These are phyloP conservation scores for Liopterus haemorrhoidalis DNA, from an alignment of 2,888 invertebrate species.

Conservation along the genomic window DNA sequence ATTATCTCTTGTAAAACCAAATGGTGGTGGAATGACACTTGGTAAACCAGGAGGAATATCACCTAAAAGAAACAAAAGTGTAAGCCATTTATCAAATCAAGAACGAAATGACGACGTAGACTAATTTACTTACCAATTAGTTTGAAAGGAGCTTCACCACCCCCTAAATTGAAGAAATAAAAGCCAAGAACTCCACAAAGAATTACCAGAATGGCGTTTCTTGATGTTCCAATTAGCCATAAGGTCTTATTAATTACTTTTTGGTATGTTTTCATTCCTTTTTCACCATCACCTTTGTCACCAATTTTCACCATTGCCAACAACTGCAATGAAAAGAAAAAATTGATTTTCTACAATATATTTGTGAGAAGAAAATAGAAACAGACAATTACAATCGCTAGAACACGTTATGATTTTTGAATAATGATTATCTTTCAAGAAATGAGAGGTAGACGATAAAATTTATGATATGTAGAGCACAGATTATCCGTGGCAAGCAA, in stretches of 20 bases:
- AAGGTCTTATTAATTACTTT: slow-evolving; percentile 58
- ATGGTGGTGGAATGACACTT: slow-evolving; percentile 58
- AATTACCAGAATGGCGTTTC: slow-evolving; percentile 81
- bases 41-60: slow-evolving; percentile 73
- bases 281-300: slow-evolving; percentile 44
- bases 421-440: background rate
- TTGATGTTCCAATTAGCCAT: slow-evolving; percentile 73
- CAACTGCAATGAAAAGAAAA: slow-evolving; percentile 47
- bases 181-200: slow-evolving; percentile 65
- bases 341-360: background rate
- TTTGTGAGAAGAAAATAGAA: slow-evolving; percentile 2
- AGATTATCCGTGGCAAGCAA: too few species aligned
- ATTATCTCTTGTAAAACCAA: slow-evolving; percentile 55
- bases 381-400: slow-evolving; percentile 16
- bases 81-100: background rate
- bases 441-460: background rate
- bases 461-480: too few species aligned
- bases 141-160: slow-evolving; percentile 55
- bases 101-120: too few species aligned
- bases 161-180: slow-evolving; percentile 48
- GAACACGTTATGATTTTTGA: background rate
- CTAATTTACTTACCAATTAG: slow-evolving; percentile 55
- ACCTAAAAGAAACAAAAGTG: slow-evolving; percentile 45
- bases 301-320: slow-evolving; percentile 61
- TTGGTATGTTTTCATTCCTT: slow-evolving; percentile 51